Conservation (phyloP, 2,113 vertebrate genomes). For the Chamaetylas fuelleborni region DNA sequence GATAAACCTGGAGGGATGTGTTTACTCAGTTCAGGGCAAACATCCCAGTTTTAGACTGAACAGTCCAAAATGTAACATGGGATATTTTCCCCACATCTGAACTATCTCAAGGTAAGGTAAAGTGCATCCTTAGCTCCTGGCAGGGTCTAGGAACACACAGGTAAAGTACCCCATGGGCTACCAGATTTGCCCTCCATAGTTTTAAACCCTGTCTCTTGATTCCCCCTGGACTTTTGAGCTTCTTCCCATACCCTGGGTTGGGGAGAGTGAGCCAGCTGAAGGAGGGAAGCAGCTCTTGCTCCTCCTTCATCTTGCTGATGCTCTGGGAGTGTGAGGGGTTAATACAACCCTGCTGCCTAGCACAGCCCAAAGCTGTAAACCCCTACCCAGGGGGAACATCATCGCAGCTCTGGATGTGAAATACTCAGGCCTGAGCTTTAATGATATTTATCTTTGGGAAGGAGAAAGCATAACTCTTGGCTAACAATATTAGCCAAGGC, state of each 20-base stretch:
- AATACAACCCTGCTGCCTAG: not conserved
- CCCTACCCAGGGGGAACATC: not conserved
- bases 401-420: not conserved
- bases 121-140: not conserved
- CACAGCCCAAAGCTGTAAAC: not conserved
- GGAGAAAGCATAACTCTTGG: not conserved
- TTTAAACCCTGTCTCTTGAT: not conserved
- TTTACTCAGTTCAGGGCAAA: not conserved
- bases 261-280: not conserved
- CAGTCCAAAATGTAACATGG: not conserved
- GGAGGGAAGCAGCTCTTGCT: not conserved
- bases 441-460: not conserved
- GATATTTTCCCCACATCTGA: not conserved
- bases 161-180: not conserved
- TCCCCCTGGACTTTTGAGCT: rapidly evolving
- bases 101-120: not conserved
- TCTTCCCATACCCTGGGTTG: not conserved
- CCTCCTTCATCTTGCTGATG: not conserved
- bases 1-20: not conserved
- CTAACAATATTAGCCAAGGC: not conserved
- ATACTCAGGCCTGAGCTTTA: not conserved
- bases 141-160: rapidly evolving
- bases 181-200: not conserved
- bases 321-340: not conserved
- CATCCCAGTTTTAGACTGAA: not conserved